Conservation (phyloP, 2,113 vertebrate genomes). For the Condylura cristata region DNA sequence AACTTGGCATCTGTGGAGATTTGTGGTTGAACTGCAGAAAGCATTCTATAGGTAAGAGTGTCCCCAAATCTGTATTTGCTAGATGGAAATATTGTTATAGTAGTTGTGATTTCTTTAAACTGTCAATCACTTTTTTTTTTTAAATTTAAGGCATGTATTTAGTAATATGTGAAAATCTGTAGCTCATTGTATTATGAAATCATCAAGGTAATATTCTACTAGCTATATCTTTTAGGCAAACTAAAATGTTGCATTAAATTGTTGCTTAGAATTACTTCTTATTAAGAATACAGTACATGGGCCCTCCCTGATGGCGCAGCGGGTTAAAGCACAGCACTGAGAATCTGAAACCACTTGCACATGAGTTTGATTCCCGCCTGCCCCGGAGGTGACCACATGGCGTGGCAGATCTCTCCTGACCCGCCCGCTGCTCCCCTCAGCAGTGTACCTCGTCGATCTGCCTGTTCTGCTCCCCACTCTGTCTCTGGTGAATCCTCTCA, state of each 20-base stretch:
- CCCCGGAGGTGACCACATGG: too few species aligned
- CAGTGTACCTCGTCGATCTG: too few species aligned
- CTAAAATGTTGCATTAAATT: constrained; percentile 8
- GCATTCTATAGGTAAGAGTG: background rate
- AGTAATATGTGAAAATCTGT: background rate
- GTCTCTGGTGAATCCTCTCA: too few species aligned
- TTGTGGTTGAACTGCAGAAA: background rate
- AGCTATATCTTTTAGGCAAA: background rate
- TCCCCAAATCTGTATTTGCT: background rate
- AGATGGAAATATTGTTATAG: background rate
- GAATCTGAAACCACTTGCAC: too few species aligned
- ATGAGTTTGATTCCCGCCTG: too few species aligned
- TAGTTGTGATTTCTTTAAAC: background rate
- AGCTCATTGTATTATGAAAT: background rate
- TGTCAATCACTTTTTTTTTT: background rate
- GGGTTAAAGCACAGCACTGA: too few species aligned
- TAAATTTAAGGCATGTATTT: background rate
- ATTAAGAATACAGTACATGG: background rate
- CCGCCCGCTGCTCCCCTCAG: too few species aligned
- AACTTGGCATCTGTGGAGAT: background rate
- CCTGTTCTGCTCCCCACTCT: too few species aligned
- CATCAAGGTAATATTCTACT: background rate
- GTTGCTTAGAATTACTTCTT: background rate
- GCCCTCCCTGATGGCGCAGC: too few species aligned
- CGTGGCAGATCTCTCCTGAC: too few species aligned